phyloP scores from a whole-genome alignment of 2,888 invertebrate species.

The Clivina fossor region DNA sequence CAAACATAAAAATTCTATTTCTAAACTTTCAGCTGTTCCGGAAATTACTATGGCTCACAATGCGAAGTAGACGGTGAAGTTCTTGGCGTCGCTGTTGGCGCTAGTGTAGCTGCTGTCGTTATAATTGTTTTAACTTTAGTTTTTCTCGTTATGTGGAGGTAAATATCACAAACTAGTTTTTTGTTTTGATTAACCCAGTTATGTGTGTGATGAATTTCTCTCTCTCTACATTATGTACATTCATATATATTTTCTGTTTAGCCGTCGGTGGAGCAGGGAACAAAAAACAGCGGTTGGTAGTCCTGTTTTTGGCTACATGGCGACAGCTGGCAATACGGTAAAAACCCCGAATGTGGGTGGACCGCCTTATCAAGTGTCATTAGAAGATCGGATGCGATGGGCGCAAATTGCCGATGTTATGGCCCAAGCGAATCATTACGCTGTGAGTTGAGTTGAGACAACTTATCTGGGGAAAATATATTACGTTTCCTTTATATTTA shows the following conservation, averaged over 20 bases:
- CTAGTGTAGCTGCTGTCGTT: conserved; percentile 83
- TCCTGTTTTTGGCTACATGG: conserved; percentile 86
- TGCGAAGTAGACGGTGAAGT: conserved; percentile 93
- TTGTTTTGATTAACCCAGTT: background rate
- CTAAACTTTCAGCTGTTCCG: conserved; percentile 66
- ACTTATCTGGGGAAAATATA: too few species aligned
- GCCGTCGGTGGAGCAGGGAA: conserved; percentile 87
- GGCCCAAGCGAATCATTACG: conserved; percentile 83
- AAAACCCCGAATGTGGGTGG: conserved; percentile 74
- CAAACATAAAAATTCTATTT: too few species aligned
- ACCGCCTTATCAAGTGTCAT: conserved; percentile 75
- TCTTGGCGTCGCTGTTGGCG: conserved; percentile 86
- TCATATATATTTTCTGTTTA: conserved; percentile 53
- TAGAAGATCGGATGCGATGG: conserved; percentile 83
- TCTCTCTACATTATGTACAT: conserved; percentile 11
- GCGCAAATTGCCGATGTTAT: conserved; percentile 88
- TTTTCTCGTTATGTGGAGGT: conserved; percentile 91
- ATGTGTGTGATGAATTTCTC: conserved; percentile 2
- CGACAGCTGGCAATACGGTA: conserved; percentile 66
- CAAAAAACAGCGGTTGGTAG: conserved; percentile 80
- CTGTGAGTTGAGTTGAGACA: conserved; percentile 66
- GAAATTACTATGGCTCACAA: conserved; percentile 83
- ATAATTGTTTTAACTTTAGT: conserved; percentile 85
- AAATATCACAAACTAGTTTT: conserved; percentile 40
- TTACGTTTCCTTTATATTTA: too few species aligned